Conservation (phyloP, 2,888 invertebrate genomes). For the Exephanes ischioxanthus region DNA sequence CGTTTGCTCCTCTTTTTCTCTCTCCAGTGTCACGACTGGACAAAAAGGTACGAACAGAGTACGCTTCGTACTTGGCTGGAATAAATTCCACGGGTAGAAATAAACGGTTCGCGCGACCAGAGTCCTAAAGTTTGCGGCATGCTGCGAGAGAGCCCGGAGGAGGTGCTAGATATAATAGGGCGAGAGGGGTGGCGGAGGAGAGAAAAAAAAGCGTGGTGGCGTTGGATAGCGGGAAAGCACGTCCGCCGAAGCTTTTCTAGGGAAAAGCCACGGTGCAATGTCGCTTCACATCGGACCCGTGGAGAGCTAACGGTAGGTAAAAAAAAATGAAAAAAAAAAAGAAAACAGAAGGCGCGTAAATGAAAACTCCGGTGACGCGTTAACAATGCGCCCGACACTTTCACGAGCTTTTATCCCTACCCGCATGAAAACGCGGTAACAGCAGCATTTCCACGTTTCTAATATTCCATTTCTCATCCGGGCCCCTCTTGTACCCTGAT, state of each 20-base stretch:
- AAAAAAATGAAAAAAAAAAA: slow-evolving; percentile 61
- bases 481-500: background rate
- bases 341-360: slow-evolving; percentile 50
- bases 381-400: slow-evolving; percentile 63
- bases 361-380: slow-evolving; percentile 63
- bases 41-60: slow-evolving; percentile 25
- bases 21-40: slow-evolving; percentile 8
- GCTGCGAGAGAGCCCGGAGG: slow-evolving; percentile 2
- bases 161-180: background rate
- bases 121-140: slow-evolving; percentile 54
- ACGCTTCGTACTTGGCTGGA: slow-evolving; percentile 31
- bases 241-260: slow-evolving; percentile 50
- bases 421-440: background rate
- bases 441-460: slow-evolving; percentile 23
- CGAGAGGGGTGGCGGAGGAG: slow-evolving; percentile 16
- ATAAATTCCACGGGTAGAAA: slow-evolving; percentile 65
- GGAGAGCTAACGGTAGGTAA: slow-evolving; percentile 24
- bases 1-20: background rate
- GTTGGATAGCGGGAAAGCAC: slow-evolving; percentile 37
- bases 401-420: slow-evolving; percentile 54
- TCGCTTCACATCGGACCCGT: slow-evolving; percentile 43
- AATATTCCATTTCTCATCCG: slow-evolving; percentile 27
- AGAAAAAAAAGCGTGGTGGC: slow-evolving; percentile 4
- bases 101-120: slow-evolving; percentile 56
- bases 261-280: slow-evolving; percentile 33